Evolutionary conservation across 2,113 vertebrate species (phyloP).

Genomic region (Uria aalge): DNA sequence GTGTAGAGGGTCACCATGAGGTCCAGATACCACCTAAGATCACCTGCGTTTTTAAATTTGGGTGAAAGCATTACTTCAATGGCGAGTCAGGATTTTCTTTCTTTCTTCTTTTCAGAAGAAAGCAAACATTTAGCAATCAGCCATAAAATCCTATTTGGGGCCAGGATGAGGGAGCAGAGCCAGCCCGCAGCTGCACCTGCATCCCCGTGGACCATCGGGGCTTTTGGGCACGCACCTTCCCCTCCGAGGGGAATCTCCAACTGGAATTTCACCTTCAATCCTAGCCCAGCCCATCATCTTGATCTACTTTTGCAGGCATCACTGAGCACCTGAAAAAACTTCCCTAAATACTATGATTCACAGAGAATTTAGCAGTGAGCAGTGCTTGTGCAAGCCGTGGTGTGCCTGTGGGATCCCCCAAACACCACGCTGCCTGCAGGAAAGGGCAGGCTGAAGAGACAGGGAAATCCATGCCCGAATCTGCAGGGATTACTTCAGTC

Average conservation of each 20-base stretch:
- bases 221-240: background rate
- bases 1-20: background rate
- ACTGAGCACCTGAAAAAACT: background rate
- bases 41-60: background rate
- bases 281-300: background rate
- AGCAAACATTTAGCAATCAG: background rate
- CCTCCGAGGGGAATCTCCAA: background rate
- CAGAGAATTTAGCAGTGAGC: background rate
- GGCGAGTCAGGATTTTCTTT: background rate
- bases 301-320: background rate
- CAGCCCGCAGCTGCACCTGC: accelerated
- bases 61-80: background rate
- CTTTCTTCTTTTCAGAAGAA: background rate
- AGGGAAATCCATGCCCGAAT: background rate
- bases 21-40: background rate
- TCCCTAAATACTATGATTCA: background rate
- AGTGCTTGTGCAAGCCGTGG: background rate
- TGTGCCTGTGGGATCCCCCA: background rate
- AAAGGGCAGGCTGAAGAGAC: background rate
- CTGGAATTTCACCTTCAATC: background rate
- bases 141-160: background rate
- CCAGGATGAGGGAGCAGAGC: background rate
- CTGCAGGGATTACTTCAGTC: background rate
- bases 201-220: background rate
- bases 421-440: background rate